Evolutionary conservation across 2,113 vertebrate species (phyloP), one percentile per base, ranked within the genome.

Genomic region (Cryptotis parvus): DNA sequence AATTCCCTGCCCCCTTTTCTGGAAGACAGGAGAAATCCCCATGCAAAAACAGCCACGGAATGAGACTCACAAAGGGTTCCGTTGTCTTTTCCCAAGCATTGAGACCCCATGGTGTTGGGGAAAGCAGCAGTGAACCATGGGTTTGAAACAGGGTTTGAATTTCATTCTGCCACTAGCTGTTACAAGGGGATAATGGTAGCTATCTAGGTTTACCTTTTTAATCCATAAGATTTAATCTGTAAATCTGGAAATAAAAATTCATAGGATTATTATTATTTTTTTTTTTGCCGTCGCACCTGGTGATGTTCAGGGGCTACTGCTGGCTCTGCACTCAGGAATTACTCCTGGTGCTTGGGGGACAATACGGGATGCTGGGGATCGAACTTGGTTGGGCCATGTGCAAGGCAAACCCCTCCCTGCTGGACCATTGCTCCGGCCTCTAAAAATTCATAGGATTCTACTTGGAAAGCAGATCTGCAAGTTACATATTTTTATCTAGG

Each of bases 371-470:
- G 49, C 49, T 16, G 16, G 49, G 49, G 4, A 52, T 52, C n/a
- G 49, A 52, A 52, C 49, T 16, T 52, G 49, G 49, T 2, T 52
- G 10, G 49, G 49, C 49, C 10, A 16, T 52, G 49, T 52, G 49
- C 49, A 52, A 52, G 49, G 49, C 49, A 52, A 52, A 52, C 16
- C 49, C 49, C 49, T 52, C 10, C 49, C 49, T 16, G 16, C 49
- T 52, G 49, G 10, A n/a, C n/a, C n/a, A n/a, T n/a, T n/a, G n/a
- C n/a, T n/a, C n/a, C n/a, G n/a, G n/a, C n/a, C n/a, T n/a, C n/a
- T n/a, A n/a, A n/a, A n/a, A n/a, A n/a, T n/a, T n/a, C 80, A 41
- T 65, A 91, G 12, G 27, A 84, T 69, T 83, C 31, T 83, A 76
- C 26, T 52, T 3, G 49, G 68, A 93, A 88, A 55, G 78, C 43